phyloP scores from a whole-genome alignment of 2,797 vertebrate species.

The Vespertilio murinus region DNA sequence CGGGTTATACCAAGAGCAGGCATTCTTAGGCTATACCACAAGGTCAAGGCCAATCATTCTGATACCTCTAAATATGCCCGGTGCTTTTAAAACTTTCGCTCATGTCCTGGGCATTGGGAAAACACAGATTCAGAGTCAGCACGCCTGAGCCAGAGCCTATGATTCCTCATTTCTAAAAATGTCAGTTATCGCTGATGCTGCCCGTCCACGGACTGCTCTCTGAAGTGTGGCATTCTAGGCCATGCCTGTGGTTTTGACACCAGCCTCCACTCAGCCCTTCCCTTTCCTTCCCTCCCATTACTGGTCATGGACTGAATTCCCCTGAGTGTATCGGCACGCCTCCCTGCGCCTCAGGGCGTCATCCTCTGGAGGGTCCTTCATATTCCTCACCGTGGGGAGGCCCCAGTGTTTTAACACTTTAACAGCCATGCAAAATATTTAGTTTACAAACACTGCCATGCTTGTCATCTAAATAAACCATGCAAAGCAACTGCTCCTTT shows the following conservation, averaged over 20 bases:
- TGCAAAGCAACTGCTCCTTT: neutral
- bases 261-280: neutral
- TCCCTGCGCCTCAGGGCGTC: neutral
- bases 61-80: neutral
- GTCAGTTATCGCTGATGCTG: neutral
- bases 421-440: neutral
- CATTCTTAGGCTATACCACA: neutral
- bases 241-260: neutral
- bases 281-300: neutral
- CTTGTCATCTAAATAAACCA: neutral
- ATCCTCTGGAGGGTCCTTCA: neutral
- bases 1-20: neutral
- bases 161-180: neutral
- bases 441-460: neutral
- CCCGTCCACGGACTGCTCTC: neutral
- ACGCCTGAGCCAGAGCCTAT: accelerated
- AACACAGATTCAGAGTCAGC: neutral
- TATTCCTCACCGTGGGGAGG: neutral
- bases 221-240: neutral
- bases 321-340: accelerated
- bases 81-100: neutral
- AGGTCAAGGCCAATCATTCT: neutral
- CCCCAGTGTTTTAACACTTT: neutral
- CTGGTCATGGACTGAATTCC: neutral
- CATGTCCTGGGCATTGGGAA: neutral